Conservation (phyloP, 2,888 invertebrate species). For the Tridacna crocea region DNA sequence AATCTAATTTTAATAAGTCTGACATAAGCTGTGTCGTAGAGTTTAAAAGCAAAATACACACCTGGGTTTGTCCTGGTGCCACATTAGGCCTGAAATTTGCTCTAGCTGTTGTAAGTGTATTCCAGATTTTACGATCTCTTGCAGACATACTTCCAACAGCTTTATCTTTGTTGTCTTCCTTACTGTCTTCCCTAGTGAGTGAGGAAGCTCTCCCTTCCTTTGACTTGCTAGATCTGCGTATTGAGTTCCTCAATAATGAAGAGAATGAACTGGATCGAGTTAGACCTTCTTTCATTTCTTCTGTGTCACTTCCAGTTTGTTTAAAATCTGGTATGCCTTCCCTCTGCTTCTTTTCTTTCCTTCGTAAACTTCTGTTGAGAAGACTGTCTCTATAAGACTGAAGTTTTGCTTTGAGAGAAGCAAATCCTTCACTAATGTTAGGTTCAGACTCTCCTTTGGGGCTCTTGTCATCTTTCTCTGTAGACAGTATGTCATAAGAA, state of each 20-base stretch:
- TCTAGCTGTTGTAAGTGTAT: constrained; percentile 62
- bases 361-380: constrained; percentile 59
- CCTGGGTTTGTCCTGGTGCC: constrained; percentile 48
- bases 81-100: constrained; percentile 66
- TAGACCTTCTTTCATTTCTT: constrained; percentile 60
- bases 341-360: constrained; percentile 51
- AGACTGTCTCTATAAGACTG: constrained; percentile 76
- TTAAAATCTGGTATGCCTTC: constrained; percentile 39
- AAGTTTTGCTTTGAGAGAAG: constrained; percentile 78
- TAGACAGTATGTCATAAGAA: constrained; percentile 65
- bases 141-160: constrained; percentile 28
- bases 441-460: constrained; percentile 41
- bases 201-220: constrained; percentile 40
- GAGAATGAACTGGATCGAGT: constrained; percentile 71
- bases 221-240: constrained; percentile 41
- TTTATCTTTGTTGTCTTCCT: constrained; percentile 40
- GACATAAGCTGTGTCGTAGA: too few relatives aligned
- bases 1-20: too few relatives aligned
- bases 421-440: constrained; percentile 63
- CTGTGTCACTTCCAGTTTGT: constrained; percentile 41
- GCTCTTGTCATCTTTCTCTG: constrained; percentile 38
- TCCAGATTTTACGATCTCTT: constrained; percentile 61
- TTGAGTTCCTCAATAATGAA: constrained; percentile 48
- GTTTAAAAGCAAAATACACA: constrained; percentile 4
- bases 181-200: constrained; percentile 26